Evolutionary conservation across 1,140 invertebrate genomes (phyloP).

Genomic region (Ditylenchus dipsaci): DNA sequence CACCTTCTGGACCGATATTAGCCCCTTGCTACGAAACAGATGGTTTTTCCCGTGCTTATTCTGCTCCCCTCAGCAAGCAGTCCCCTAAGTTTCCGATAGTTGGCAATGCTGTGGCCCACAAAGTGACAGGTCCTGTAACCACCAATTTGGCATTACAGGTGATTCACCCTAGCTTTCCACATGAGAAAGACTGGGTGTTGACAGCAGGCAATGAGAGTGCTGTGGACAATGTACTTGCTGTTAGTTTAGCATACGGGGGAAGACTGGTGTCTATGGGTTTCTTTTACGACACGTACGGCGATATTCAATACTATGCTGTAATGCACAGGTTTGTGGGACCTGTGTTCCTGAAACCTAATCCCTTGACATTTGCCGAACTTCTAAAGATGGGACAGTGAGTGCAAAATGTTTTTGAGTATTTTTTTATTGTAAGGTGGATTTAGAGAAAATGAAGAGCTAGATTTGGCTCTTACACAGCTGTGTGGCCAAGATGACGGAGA

Average conservation of each 20-base stretch:
- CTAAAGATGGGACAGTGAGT: conserved; percentile 42
- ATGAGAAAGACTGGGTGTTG: conserved; percentile 50
- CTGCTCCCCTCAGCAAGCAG: neutral
- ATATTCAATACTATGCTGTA: conserved; percentile 44
- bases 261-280: conserved; percentile 55
- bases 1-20: neutral
- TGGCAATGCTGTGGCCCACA: neutral
- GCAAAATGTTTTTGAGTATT: conserved; percentile 2
- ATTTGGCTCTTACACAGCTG: conserved; percentile 53
- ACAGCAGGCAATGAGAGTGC: conserved; percentile 1
- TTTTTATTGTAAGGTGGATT: conserved; percentile 9
- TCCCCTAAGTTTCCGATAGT: neutral
- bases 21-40: neutral
- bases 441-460: conserved; percentile 54
- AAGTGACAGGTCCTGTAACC: neutral
- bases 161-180: conserved; percentile 45
- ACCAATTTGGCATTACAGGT: conserved; percentile 33
- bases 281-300: conserved; percentile 18
- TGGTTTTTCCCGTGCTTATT: neutral
- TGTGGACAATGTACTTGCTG: conserved; percentile 17
- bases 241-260: conserved; percentile 48
- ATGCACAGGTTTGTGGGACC: conserved; percentile 55
- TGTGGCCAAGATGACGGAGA: conserved; percentile 52
- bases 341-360: conserved; percentile 54
- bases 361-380: conserved; percentile 48